Percentiles rank a stretch among this genome's conserved stretches.
These are phyloP conservation scores for Xylophagus ater DNA, from an alignment of 2,888 invertebrate species.

Conservation along the genomic window DNA sequence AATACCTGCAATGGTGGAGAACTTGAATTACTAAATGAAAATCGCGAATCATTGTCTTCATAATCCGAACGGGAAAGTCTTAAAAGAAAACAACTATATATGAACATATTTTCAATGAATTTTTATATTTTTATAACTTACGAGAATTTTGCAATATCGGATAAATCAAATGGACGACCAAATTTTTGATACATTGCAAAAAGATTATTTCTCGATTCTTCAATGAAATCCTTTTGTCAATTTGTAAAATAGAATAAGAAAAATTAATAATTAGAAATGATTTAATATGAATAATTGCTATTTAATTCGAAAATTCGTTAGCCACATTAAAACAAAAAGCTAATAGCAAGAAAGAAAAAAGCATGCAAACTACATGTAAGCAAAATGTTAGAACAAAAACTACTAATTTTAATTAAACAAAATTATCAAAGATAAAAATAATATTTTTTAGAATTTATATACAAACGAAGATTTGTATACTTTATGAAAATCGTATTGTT, in stretches of 20 bases:
- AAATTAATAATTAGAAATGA: neutral
- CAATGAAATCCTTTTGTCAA: slow-evolving; percentile 30
- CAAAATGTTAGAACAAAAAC: too few relatives aligned
- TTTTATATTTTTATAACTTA: slow-evolving; percentile 30
- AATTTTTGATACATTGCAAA: slow-evolving; percentile 40
- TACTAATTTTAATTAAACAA: too few relatives aligned
- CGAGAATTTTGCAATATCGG: slow-evolving; percentile 37
- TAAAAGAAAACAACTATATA: slow-evolving; percentile 4
- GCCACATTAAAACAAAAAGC: too few relatives aligned
- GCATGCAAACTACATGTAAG: too few relatives aligned
- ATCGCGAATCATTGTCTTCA: slow-evolving; percentile 53
- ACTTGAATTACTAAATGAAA: slow-evolving; percentile 66
- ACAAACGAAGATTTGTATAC: too few relatives aligned
- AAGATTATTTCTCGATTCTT: slow-evolving; percentile 36
- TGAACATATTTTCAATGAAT: neutral
- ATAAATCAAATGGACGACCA: slow-evolving; percentile 35
- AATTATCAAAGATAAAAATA: too few relatives aligned
- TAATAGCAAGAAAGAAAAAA: too few relatives aligned
- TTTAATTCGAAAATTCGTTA: too few relatives aligned
- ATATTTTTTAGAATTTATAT: too few relatives aligned
- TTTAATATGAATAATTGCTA: too few relatives aligned
- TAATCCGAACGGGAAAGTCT: slow-evolving; percentile 30
- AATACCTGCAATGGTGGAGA: slow-evolving; percentile 55
- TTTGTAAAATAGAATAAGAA: slow-evolving; percentile 1
- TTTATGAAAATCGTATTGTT: too few relatives aligned